Conservation (phyloP, 2,888 invertebrate species). For the Hydriomena furcata region DNA sequence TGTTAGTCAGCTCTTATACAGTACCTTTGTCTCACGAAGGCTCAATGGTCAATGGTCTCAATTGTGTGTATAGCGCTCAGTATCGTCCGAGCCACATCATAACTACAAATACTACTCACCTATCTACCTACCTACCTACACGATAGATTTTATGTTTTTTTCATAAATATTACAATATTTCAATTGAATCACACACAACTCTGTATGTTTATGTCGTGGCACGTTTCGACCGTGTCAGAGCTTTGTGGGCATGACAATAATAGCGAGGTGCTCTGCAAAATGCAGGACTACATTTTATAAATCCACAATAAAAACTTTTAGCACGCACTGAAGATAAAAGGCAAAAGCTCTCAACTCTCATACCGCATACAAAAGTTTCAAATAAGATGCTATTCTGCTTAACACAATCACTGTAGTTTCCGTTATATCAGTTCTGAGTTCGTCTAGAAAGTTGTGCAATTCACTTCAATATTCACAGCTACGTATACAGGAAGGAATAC, state of each 20-base stretch:
- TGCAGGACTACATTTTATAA: conserved; percentile 9
- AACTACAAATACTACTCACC: too few relatives aligned
- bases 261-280: neutral
- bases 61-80: too few relatives aligned
- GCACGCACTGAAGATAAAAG: conserved; percentile 14
- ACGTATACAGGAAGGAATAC: conserved; percentile 45
- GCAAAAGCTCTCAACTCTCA: conserved; percentile 17
- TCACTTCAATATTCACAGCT: conserved; percentile 67
- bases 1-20: too few relatives aligned
- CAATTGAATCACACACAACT: neutral
- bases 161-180: neutral
- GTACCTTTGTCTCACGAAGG: too few relatives aligned
- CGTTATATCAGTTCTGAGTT: conserved; percentile 56
- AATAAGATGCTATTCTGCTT: conserved; percentile 57
- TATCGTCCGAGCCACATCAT: too few relatives aligned
- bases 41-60: too few relatives aligned
- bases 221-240: neutral
- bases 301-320: conserved; percentile 11
- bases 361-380: conserved; percentile 44
- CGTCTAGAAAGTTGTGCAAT: conserved; percentile 62
- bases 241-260: neutral
- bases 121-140: too few relatives aligned
- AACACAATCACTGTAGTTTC: conserved; percentile 52
- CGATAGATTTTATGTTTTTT: neutral
- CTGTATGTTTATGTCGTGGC: neutral